Evolutionary conservation across 1,140 invertebrate genomes (phyloP), one percentile per base, ranked within the genome.

Genomic region (Conus betulinus): DNA sequence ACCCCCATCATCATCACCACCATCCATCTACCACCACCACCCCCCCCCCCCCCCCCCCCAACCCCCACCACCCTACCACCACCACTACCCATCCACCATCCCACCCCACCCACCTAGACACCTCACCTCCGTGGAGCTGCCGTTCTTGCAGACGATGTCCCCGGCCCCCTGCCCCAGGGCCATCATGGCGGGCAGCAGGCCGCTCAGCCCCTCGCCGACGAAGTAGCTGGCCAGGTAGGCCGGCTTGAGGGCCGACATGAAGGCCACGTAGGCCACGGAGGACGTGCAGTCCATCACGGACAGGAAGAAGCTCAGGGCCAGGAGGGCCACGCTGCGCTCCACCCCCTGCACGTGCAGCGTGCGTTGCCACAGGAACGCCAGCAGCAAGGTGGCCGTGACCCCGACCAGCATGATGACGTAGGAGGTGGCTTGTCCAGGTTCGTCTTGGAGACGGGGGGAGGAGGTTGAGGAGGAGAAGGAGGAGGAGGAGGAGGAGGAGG

Each of bases 231-330:
- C 96, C 81, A 97, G 94, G 93, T 97, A 98, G 23, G 97, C 96
- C 60, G 92, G 89, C 90, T 97, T 96, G 91, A 97, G 98, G 84
- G 97, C 96, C 76, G 97, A 96, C 97, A 99, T 97, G 94, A 97
- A 99, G 0, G 98, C 98, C 93, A 98, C 97, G 93, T 98, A 99
- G 1, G 96, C 95, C 51, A 99, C 98, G 0, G 98, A 98, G 90
- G 98, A 98, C 0, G 98, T 98, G 93, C 98, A 98, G 88, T 98
- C 98, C 39, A 98, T 97, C 0, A 98, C 93, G 0, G 98, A 97
- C 55, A 98, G 96, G 85, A 97, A 96, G 92, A 98, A 98, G 57
- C 97, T 97, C 0, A 98, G 92, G n/a, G 96, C 92, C 8, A 98
- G 96, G 2, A 99, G 96, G 0, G 97, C 96, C 0, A 97, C 95